Base-by-base conservation (phyloP, 2,113 vertebrate species). In the Callipepla squamata region DNA sequence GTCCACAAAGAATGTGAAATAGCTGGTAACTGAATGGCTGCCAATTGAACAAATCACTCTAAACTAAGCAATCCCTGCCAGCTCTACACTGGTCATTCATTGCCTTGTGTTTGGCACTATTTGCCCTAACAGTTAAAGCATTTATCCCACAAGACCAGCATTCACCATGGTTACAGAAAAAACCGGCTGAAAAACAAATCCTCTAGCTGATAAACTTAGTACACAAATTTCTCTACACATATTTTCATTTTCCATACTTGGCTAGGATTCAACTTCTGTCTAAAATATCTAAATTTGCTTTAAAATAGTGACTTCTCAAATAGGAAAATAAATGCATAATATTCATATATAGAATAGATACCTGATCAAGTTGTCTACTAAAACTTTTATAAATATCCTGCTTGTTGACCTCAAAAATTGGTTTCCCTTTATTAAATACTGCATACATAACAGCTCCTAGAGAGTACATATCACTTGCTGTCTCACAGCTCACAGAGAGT, bases 331-430 rank as follows among this genome's bases (percentile, higher is more conserved):
- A 85, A 63, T 38, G 13, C 55, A 69, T 30, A 95, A 74, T 13
- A 89, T 51, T 81, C 22, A 95, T n/a, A 85, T 66, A 59, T 16
- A 90, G 5, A 87, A 59, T 2, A 91, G 88, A 93, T 97, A 99
- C 99, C 98, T 99, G 99, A 97, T 99, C 99, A 93, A 99, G 97
- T 48, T 99, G 99, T 72, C 99, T 97, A 95, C 99, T 99, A 97
- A 99, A 99, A 96, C 99, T 99, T 97, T 99, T 99, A 95, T 99
- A 99, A 96, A 99, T 99, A 97, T 99, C 99, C 78, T 99, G 99
- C 88, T 99, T 99, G 98, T 99, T 99, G 96, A 99, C 98, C 94
- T 99, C 98, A 97, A 99, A 99, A 96, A 99, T 97, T n/a, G 99
- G 98, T 95, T 99, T 99, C 58, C 99, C 99, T 97, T 99, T 99